Evolutionary conservation across 2,888 invertebrate genomes (phyloP), one percentile per base, ranked within the genome.

Genomic region (Leucophora obtusa): DNA sequence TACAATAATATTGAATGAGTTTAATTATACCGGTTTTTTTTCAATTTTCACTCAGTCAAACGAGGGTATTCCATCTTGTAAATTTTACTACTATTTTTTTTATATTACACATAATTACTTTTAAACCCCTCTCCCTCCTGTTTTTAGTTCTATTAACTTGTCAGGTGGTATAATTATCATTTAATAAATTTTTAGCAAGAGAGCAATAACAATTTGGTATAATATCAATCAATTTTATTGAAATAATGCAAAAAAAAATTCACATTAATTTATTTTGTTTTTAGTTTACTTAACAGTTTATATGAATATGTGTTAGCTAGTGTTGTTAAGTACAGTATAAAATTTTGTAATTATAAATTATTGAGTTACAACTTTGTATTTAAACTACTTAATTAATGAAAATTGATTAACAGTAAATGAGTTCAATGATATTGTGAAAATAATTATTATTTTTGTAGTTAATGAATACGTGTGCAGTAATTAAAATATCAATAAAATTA

Each of bases 1-100:
- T 72, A 60, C 66, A 56, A 17, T 33, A 56, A 68, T 78, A 72
- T 78, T 78, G 66, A 66, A 76, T 72, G 71, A 59, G 54, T 73
- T 77, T 81, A 81, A 81, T 81, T 81, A 81, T 77, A 77, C 81
- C 65, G 63, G 81, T 81, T 80, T 72, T 53, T 63, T 79, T 81
- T 73, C 69, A 24, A 21, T 18, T 14, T 18, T 15, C n/a, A 28
- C 9, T n/a, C 15, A 14, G 15, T 11, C 24, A 60, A 35, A 53
- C 15, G 18, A 15, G 28, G 3, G 21, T 66, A 43, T 47, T 43
- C 53, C 53, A 14, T 47, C 14, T n/a, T 51, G 51, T 59, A 28
- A 53, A 60, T 56, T 43, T n/a, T 65, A 7, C 50, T 28, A 28
- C 28, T 28, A 28, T 28, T 3, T 28, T 18, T 71, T 72, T 62